These are phyloP conservation scores for Oscheius sp. DNA, from an alignment of 1,140 invertebrate species.

Conservation along the genomic window DNA sequence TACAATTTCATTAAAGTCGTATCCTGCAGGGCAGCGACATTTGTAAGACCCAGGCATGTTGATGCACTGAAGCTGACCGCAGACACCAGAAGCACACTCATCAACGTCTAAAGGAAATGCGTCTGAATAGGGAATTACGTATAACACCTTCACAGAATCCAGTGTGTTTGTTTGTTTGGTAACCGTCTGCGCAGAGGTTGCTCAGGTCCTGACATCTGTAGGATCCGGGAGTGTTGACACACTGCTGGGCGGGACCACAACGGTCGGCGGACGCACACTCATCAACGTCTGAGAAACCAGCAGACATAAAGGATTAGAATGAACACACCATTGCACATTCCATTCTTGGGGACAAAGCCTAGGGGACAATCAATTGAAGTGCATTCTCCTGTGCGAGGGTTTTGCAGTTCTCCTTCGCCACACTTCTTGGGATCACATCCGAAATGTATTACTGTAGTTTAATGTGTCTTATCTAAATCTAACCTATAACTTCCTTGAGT, in stretches of 20 bases:
- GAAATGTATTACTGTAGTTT: not conserved
- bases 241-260: constrained; percentile 73
- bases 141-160: constrained; percentile 57
- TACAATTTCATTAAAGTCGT: constrained; percentile 60
- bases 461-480: constrained; percentile 64
- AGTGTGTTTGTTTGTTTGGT: constrained; percentile 49
- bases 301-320: not conserved
- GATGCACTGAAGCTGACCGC: constrained; percentile 64
- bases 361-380: constrained; percentile 62
- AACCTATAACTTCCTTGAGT: constrained; percentile 77
- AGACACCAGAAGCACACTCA: constrained; percentile 61
- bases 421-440: constrained; percentile 69
- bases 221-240: constrained; percentile 83
- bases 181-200: constrained; percentile 54
- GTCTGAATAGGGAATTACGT: not conserved
- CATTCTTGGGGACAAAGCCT: constrained; percentile 64
- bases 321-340: constrained; percentile 65
- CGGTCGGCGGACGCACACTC: constrained; percentile 73
- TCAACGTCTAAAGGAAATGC: constrained; percentile 57
- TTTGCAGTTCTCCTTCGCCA: constrained; percentile 60
- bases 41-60: constrained; percentile 62
- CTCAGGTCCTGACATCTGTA: constrained; percentile 59
- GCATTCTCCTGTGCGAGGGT: constrained; percentile 58
- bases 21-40: constrained; percentile 65
- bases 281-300: constrained; percentile 72